Evolutionary conservation across 2,113 vertebrate species (phyloP), one percentile per base, ranked within the genome.

Genomic region (Saccopteryx bilineata): DNA sequence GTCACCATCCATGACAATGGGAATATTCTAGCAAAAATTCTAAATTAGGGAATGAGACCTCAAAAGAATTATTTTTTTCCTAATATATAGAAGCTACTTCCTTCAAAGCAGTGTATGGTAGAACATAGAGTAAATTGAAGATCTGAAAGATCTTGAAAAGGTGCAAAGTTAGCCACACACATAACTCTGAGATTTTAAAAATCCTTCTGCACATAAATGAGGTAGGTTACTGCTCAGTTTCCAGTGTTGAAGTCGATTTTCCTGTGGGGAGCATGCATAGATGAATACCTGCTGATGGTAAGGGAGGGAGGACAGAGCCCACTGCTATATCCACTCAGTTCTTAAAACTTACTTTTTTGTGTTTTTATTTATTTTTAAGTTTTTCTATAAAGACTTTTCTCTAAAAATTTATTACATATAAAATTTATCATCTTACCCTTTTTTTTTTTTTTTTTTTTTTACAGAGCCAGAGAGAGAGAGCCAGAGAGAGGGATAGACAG

Each of bases 1-100:
- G 31, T 78, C 10, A 61, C 52, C 5, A 65, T 52, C 50, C 15
- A 24, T 90, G 68, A 86, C 33, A 58, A 23, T 83, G 68, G 31
- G 31, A 60, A 66, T 80, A 84, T 75, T 79, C 81, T 91, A 90
- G 46, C 65, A 80, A 63, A 63, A 87, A 50, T 86, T 95, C 69
- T 60, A 5, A 86, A 50, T 82, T 66, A 60, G 39, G 60, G 79
- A 91, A 72, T 82, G n/a, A 91, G 48, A 93, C 68, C 56, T 76
- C 72, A 91, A 19, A 95, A 79, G 23, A 92, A 88, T 86, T 56
- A 21, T 80, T 48, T 81, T 78, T 65, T 65, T 60, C 61, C 39
- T 39, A 39, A 39, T 58, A 4, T 52, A 39, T 50, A 54, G n/a
- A 87, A 60, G 24, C 28, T 83, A 56, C 39, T 50, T 87, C n/a